Evolutionary conservation across 2,113 vertebrate species (phyloP).

Genomic region (Rhombomys opimus): DNA sequence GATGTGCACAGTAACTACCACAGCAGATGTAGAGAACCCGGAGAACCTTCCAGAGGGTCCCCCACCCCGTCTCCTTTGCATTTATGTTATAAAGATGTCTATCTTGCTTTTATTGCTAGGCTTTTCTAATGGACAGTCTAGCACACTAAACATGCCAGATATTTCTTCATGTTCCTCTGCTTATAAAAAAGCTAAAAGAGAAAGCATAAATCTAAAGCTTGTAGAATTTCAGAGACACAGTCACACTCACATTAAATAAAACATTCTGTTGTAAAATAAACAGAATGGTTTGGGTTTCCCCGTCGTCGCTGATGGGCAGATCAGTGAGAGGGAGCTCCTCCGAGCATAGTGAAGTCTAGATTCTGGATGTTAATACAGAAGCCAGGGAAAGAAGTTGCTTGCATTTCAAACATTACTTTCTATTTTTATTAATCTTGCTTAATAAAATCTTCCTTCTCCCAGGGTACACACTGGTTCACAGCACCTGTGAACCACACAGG

Average conservation of each 20-base stretch:
- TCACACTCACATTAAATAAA: background rate
- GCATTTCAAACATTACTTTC: background rate
- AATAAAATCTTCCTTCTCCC: background rate
- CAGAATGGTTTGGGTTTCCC: background rate
- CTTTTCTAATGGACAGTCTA: background rate
- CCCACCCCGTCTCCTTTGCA: background rate
- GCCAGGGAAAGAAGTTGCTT: background rate
- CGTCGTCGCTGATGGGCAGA: background rate
- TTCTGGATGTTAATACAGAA: background rate
- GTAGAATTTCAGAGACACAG: background rate
- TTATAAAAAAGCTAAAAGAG: constrained; percentile 24
- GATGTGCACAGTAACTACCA: background rate
- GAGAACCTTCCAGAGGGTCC: background rate
- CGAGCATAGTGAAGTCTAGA: constrained; percentile 8
- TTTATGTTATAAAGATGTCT: background rate
- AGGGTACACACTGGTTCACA: background rate
- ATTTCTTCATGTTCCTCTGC: background rate
- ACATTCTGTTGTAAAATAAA: background rate
- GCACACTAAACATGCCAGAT: background rate
- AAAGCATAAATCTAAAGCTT: background rate
- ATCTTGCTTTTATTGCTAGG: background rate
- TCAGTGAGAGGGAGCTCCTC: background rate
- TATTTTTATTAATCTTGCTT: background rate
- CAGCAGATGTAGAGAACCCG: background rate
- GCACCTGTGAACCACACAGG: background rate